phyloP scores from a whole-genome alignment of 2,888 invertebrate genomes.

The Netelia inedita region DNA sequence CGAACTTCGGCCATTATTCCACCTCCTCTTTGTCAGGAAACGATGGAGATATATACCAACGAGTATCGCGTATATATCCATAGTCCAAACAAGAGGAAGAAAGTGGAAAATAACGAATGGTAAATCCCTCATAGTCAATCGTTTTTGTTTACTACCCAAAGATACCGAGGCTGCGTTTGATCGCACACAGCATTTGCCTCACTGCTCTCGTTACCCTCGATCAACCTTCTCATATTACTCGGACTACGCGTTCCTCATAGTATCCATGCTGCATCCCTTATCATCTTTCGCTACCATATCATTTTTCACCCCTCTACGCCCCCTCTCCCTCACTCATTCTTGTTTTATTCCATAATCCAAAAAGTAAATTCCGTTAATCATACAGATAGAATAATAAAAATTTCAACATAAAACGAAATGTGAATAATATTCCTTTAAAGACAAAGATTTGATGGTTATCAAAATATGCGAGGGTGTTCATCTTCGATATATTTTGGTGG shows the following conservation, averaged over 20 bases:
- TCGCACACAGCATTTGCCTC: conserved; percentile 10
- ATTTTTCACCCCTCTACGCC: background rate
- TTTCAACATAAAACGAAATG: background rate
- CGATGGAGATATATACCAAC: conserved; percentile 36
- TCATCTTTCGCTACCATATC: conserved; percentile 44
- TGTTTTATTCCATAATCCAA: background rate
- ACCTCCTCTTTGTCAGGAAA: conserved; percentile 11
- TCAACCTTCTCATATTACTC: conserved; percentile 48
- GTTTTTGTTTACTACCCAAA: conserved; percentile 6
- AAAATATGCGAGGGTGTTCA: background rate
- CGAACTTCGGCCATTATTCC: background rate
- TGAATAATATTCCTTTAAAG: too few species aligned
- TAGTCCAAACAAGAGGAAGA: background rate
- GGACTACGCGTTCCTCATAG: conserved; percentile 19
- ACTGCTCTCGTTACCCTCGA: conserved; percentile 6
- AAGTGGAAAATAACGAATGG: conserved; percentile 2
- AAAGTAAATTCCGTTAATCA: background rate
- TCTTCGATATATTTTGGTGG: background rate
- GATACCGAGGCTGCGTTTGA: conserved; percentile 38
- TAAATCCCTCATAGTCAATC: background rate
- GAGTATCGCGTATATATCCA: conserved; percentile 20
- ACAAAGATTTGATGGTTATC: background rate
- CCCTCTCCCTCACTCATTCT: background rate
- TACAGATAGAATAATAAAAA: background rate
- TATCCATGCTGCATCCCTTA: conserved; percentile 20